These are phyloP conservation scores for Phymastichus coffea DNA, from an alignment of 1,140 invertebrate genomes.

Conservation along the genomic window DNA sequence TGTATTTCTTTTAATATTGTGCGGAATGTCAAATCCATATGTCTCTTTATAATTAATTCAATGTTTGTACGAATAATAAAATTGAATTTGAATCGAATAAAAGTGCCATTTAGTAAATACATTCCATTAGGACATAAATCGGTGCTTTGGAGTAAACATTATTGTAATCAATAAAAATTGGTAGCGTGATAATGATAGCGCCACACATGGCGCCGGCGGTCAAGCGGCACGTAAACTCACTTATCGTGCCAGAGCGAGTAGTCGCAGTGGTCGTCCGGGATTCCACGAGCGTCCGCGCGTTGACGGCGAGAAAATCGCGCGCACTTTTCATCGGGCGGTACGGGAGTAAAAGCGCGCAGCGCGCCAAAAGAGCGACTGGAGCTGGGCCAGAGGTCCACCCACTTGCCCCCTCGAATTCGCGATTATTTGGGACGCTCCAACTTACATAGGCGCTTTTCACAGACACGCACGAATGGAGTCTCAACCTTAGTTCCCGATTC, in stretches of 20 bases:
- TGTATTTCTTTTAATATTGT: too few species aligned
- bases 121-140: too few species aligned
- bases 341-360: background rate
- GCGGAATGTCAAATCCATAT: too few species aligned
- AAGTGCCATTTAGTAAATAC: too few species aligned
- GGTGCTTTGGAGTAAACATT: too few species aligned
- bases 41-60: too few species aligned
- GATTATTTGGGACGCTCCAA: conserved; percentile 50
- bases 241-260: conserved; percentile 1
- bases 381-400: conserved; percentile 46
- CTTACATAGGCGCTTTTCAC: conserved; percentile 41
- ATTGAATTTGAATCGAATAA: too few species aligned
- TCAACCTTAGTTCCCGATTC: conserved; percentile 48
- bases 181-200: too few species aligned
- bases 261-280: too few species aligned
- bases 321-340: background rate
- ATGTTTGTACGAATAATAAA: too few species aligned
- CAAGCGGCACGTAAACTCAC: conserved; percentile 5
- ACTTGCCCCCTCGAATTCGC: conserved; percentile 48
- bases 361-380: conserved; percentile 48
- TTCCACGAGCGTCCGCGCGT: background rate
- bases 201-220: too few species aligned
- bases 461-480: conserved; percentile 29
- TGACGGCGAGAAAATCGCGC: background rate
- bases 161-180: too few species aligned